Conservation (phyloP, 2,888 invertebrate species). For the Rhingia campestris region DNA sequence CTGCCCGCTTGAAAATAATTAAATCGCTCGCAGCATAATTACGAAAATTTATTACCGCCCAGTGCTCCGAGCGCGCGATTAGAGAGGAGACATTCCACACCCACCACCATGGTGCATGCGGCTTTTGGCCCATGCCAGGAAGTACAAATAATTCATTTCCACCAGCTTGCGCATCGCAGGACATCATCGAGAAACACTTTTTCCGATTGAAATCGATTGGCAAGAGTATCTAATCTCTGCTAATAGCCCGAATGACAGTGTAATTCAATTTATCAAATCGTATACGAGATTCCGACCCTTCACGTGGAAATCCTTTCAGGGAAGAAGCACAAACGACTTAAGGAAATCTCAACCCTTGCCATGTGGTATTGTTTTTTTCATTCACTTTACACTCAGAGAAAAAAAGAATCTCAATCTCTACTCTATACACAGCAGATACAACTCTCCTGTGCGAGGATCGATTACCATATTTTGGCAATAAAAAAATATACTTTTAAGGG, state of each 20-base stretch:
- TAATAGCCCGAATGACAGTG: slow-evolving; percentile 56
- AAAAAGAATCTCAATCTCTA: neutral
- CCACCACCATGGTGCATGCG: neutral
- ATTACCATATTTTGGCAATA: slow-evolving; percentile 72
- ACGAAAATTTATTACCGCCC: slow-evolving; percentile 66
- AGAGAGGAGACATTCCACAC: slow-evolving; percentile 41
- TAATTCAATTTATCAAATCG: slow-evolving; percentile 71
- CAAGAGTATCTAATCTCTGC: slow-evolving; percentile 63
- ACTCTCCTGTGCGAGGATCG: slow-evolving; percentile 29
- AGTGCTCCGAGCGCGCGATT: slow-evolving; percentile 51
- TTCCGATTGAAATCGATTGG: slow-evolving; percentile 36
- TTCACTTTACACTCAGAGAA: slow-evolving; percentile 28
- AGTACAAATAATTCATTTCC: slow-evolving; percentile 54
- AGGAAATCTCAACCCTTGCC: slow-evolving; percentile 64
- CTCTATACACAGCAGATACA: neutral
- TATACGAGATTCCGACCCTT: slow-evolving; percentile 2
- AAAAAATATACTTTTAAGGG: slow-evolving; percentile 62
- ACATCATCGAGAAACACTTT: slow-evolving; percentile 22
- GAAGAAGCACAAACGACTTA: slow-evolving; percentile 7
- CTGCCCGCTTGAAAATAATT: slow-evolving; percentile 71
- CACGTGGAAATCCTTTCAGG: slow-evolving; percentile 8
- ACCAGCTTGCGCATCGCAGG: neutral
- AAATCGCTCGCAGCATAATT: slow-evolving; percentile 70
- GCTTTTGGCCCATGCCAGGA: slow-evolving; percentile 42
- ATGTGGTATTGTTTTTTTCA: slow-evolving; percentile 12